Evolutionary conservation across 2,113 vertebrate species (phyloP), one percentile per base, ranked within the genome.

Genomic region (Orthonyx spaldingii): DNA sequence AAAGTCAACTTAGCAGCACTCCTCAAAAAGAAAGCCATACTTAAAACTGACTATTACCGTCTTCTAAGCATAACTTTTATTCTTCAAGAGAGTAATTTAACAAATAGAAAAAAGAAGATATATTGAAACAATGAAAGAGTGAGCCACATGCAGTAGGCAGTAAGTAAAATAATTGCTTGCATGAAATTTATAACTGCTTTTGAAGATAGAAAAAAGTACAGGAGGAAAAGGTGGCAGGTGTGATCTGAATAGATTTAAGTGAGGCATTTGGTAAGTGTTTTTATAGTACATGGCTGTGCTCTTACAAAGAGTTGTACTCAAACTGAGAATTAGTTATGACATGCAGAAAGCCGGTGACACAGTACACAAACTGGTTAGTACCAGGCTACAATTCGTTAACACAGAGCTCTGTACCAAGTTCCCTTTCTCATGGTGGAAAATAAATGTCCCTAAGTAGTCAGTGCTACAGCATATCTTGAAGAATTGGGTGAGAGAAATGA

Each of bases 101-200:
- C 44, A 92, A 88, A 92, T 27, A 81, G 33, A 78, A 83, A 90
- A 87, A 84, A 82, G 33, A 85, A 84, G 65, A 52, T 55, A 57
- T 13, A 59, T 47, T 69, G 94, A 96, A 94, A 96, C 91, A 96
- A 95, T 81, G 65, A 49, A 87, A 87, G 74, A 66, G n/a, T 84
- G 84, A 91, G 82, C 74, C 78, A 93, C 65, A 57, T 46, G 81
- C 56, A 93, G 91, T 79, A 94, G 93, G 82, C 92, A 89, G 89
- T 41, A 71, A 91, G 94, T 92, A 68, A 92, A 93, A 87, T 93
- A 95, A 96, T 92, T 93, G 83, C 75, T 20, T 57, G 92, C 75
- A 86, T 78, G 76, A 84, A 86, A 89, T 94, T 33, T 86, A n/a
- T n/a, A 97, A 94, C 78, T 93, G 79, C 93, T 93, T 95, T 96